Evolutionary conservation across 2,888 invertebrate genomes (phyloP).

Genomic region (Patella ulyssiponensis): DNA sequence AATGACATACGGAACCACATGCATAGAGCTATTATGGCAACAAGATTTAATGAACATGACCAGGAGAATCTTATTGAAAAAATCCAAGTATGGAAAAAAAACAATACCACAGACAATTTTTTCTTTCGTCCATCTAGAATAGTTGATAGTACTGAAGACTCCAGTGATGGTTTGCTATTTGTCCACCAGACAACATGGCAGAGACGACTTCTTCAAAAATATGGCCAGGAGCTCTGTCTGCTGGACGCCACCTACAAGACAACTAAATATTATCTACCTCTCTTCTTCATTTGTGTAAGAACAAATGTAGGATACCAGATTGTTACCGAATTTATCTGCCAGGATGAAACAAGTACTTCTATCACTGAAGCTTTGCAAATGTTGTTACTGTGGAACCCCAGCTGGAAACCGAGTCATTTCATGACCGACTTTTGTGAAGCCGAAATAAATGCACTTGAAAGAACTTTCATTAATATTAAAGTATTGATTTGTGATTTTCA

Average conservation of each 20-base stretch:
- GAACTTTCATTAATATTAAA: not conserved
- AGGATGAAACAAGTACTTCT: slow-evolving; percentile 23
- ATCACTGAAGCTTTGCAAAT: slow-evolving; percentile 32
- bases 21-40: too few species aligned
- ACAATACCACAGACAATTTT: too few species aligned
- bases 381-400: slow-evolving; percentile 25
- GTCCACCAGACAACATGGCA: slow-evolving; percentile 26
- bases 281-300: slow-evolving; percentile 31
- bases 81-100: too few species aligned
- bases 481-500: not conserved
- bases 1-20: too few species aligned
- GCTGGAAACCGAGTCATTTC: slow-evolving; percentile 28
- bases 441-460: slow-evolving; percentile 30
- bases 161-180: not conserved
- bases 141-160: too few species aligned
- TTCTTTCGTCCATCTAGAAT: too few species aligned
- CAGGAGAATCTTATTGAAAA: too few species aligned
- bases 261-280: slow-evolving; percentile 31
- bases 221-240: slow-evolving; percentile 34
- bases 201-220: slow-evolving; percentile 24
- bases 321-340: slow-evolving; percentile 30
- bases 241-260: slow-evolving; percentile 38
- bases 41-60: too few species aligned
- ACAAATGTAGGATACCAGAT: slow-evolving; percentile 32
- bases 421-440: slow-evolving; percentile 32